A percentile compares a stretch with the other conserved stretches of the same genome.
Conservation (phyloP, 2,113 vertebrate species). For the Rhizomys pruinosus region DNA sequence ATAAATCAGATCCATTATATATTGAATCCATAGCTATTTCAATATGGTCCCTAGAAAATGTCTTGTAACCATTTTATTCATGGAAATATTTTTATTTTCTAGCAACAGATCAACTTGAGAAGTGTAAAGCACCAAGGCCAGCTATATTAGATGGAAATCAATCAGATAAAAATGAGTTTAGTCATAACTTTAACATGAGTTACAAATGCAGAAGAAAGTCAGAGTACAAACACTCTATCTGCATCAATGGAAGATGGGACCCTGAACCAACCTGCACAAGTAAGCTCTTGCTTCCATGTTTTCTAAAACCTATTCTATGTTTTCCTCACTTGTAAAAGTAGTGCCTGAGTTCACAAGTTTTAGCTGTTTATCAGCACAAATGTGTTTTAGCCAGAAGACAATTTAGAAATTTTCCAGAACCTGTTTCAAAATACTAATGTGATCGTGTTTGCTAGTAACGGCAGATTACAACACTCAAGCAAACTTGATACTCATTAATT, state of each 20-base stretch:
- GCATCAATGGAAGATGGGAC: constrained; percentile 81
- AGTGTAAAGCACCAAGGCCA: accelerated
- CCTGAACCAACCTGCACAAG: constrained; percentile 76
- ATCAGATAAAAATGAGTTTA: accelerated
- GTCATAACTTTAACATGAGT: accelerated
- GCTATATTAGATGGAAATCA: accelerated
- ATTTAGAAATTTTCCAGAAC: background rate
- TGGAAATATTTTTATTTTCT: constrained; percentile 19
- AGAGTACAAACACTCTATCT: background rate
- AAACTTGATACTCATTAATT: background rate
- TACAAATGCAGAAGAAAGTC: constrained; percentile 57
- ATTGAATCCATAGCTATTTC: background rate
- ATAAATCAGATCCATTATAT: background rate
- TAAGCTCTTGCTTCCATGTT: background rate
- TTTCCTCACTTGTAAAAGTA: background rate
- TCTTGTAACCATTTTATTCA: constrained; percentile 6
- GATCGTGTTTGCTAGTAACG: background rate
- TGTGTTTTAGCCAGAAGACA: background rate
- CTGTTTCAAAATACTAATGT: background rate
- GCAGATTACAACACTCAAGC: background rate
- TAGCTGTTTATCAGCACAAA: background rate
- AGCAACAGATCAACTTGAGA: constrained; percentile 60
- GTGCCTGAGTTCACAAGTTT: background rate
- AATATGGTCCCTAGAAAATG: background rate
- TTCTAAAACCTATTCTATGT: background rate